Evolutionary conservation across 1,140 invertebrate species (phyloP).

Genomic region (Aradophagus sp.): DNA sequence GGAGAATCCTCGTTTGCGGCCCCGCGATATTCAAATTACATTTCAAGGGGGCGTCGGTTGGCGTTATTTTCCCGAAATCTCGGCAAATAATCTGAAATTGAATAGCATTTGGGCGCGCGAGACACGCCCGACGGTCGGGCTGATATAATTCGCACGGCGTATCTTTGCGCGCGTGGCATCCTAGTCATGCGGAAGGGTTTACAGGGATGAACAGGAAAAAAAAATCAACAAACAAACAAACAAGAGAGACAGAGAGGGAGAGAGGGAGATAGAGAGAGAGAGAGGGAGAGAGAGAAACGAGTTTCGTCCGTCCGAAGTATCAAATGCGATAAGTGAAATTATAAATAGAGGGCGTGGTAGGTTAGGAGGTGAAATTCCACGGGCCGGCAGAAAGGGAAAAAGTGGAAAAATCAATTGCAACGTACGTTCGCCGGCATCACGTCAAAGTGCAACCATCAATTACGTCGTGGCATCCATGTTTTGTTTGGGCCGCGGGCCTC

Average conservation of each 20-base stretch:
- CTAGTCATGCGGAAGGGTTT: slow-evolving; percentile 49
- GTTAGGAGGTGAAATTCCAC: slow-evolving; percentile 53
- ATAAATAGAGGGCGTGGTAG: slow-evolving; percentile 58
- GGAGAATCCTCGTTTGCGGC: too few relatives aligned
- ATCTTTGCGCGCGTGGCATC: slow-evolving; percentile 36
- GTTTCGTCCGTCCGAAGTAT: slow-evolving; percentile 45
- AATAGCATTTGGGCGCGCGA: slow-evolving; percentile 23
- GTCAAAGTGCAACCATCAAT: slow-evolving; percentile 54
- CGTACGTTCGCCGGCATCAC: slow-evolving; percentile 32
- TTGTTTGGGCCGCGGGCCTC: slow-evolving; percentile 34
- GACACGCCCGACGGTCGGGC: slow-evolving; percentile 33
- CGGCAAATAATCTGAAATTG: slow-evolving; percentile 35
- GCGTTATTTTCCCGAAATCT: too few relatives aligned
- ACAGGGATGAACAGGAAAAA: too few relatives aligned
- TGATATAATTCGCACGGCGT: slow-evolving; percentile 42
- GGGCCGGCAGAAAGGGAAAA: slow-evolving; percentile 28
- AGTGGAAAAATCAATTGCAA: slow-evolving; percentile 55
- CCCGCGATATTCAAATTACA: too few relatives aligned
- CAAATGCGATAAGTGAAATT: slow-evolving; percentile 58
- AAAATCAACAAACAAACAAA: too few relatives aligned
- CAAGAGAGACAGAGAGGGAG: too few relatives aligned
- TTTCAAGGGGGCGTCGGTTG: too few relatives aligned
- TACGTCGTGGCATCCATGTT: slow-evolving; percentile 45
- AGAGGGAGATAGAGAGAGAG: too few relatives aligned
- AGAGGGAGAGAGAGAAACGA: slow-evolving; percentile 44